A percentile compares a stretch with the other conserved stretches of the same genome.
Evolutionary conservation across 2,113 vertebrate species (phyloP).

Genomic region (Nyctibius bracteatus): DNA sequence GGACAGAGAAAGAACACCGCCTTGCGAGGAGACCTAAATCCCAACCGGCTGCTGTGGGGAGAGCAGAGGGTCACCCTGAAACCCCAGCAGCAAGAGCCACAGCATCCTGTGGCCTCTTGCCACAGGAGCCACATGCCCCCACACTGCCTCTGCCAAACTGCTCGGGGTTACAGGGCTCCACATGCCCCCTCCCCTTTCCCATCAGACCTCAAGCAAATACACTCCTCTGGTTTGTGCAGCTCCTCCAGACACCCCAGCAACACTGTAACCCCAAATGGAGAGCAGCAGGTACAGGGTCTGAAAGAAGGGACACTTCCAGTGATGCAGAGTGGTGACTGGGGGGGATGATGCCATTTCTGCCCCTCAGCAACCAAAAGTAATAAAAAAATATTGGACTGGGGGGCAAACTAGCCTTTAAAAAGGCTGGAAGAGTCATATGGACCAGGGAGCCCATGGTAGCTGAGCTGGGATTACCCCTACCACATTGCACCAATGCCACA

Average conservation of each 20-base stretch:
- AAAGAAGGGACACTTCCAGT: neutral
- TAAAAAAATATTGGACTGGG: neutral
- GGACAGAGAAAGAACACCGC: neutral
- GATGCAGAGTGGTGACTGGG: neutral
- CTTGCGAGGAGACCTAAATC: neutral
- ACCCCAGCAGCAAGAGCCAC: neutral
- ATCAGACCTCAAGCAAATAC: neutral
- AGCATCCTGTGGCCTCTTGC: neutral
- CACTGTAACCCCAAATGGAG: rapidly evolving
- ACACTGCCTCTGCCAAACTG: rapidly evolving
- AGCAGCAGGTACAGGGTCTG: neutral
- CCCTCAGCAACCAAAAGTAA: neutral
- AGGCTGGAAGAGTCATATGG: neutral
- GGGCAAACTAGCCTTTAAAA: neutral
- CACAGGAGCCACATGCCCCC: rapidly evolving
- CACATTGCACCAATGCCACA: rapidly evolving
- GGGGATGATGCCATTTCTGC: neutral
- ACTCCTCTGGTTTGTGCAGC: neutral
- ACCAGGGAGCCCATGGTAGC: neutral
- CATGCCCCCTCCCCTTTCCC: neutral
- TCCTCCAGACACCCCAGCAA: too few species aligned
- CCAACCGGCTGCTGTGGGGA: neutral
- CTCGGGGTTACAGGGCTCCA: neutral
- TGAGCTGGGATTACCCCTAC: neutral
- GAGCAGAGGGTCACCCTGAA: neutral